These are phyloP conservation scores for Pontoporia blainvillei DNA, from an alignment of 2,113 vertebrate genomes.

Conservation along the genomic window DNA sequence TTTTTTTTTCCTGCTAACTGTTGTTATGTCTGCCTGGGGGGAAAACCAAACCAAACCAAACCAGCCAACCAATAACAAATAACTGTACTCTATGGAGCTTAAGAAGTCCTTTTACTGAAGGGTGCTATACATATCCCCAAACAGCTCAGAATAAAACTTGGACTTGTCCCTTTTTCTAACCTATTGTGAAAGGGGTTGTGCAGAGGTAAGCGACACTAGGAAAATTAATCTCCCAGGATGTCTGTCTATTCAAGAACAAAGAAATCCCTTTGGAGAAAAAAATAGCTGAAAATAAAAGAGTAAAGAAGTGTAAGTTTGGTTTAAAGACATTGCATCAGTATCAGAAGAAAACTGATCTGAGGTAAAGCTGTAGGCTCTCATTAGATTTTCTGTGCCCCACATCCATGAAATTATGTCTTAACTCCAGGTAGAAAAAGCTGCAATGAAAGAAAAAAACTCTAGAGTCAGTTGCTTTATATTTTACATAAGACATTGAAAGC, in stretches of 20 bases:
- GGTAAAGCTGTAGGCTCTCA: neutral
- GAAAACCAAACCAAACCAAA: neutral
- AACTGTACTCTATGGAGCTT: neutral
- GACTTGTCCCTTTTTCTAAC: neutral
- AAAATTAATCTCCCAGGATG: neutral
- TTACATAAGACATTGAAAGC: neutral
- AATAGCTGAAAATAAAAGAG: neutral
- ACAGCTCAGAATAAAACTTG: neutral
- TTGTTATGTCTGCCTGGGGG: neutral
- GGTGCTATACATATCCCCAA: neutral
- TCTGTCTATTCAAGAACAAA: neutral
- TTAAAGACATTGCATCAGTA: neutral
- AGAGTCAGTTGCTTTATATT: neutral
- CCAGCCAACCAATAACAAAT: neutral
- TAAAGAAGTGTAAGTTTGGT: neutral
- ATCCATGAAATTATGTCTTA: neutral
- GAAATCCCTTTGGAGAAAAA: neutral
- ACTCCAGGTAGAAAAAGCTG: neutral
- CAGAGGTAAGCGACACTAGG: neutral
- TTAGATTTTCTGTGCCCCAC: neutral
- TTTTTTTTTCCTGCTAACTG: neutral
- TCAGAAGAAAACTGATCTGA: neutral
- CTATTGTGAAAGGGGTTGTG: neutral
- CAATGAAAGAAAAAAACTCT: neutral
- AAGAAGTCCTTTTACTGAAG: neutral